Evolutionary conservation across 2,888 invertebrate genomes (phyloP).

Genomic region (Laothoe populi): DNA sequence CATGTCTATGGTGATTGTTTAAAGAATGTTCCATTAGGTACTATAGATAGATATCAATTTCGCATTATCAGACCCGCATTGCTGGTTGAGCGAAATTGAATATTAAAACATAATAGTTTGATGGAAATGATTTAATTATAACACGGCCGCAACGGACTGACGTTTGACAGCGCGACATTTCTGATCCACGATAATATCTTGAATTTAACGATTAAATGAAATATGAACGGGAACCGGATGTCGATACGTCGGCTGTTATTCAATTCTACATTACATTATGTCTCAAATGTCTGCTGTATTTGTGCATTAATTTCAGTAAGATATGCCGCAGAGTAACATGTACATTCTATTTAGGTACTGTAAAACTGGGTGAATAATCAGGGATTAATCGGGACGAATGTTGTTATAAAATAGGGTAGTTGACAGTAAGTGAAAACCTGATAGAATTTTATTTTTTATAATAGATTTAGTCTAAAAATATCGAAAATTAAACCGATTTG

Average conservation of each 20-base stretch:
- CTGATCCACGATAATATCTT: constrained; percentile 17
- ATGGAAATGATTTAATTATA: constrained; percentile 6
- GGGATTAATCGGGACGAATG: no score
- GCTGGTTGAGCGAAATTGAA: constrained; percentile 4
- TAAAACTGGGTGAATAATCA: no score
- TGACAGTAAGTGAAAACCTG: no score
- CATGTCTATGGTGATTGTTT: not conserved
- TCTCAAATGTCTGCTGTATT: constrained; percentile 13
- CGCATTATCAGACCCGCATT: not conserved
- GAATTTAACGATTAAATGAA: constrained; percentile 18
- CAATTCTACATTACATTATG: not conserved
- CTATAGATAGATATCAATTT: constrained; percentile 17
- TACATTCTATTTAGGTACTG: no score
- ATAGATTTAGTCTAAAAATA: no score
- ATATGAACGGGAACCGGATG: constrained; percentile 21
- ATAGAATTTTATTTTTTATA: no score
- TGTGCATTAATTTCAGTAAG: not conserved
- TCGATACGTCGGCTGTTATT: constrained; percentile 10
- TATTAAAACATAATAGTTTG: not conserved
- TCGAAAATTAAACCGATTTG: no score
- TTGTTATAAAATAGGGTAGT: no score
- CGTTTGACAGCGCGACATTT: constrained; percentile 17
- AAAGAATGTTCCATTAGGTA: constrained; percentile 6
- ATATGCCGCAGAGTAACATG: no score
- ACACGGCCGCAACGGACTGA: not conserved